phyloP scores from a whole-genome alignment of 2,888 invertebrate species.

The Herminia tarsipennalis region DNA sequence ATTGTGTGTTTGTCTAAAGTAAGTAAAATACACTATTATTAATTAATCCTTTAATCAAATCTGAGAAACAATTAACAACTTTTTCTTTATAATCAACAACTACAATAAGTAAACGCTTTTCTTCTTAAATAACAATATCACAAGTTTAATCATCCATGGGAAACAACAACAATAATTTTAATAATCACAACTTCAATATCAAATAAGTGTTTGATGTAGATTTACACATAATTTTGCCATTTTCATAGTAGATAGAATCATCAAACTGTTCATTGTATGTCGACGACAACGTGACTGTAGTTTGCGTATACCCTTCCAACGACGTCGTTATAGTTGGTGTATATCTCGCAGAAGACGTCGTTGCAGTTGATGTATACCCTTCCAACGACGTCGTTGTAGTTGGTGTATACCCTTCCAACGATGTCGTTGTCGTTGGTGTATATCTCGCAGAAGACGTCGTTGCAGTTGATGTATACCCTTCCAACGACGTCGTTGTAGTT shows the following conservation, averaged over 20 bases:
- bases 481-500: too few species aligned
- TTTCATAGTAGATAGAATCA: conserved; percentile 21
- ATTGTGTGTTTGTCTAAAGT: conserved; percentile 18
- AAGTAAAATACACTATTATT: conserved; percentile 18
- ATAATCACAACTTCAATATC: conserved; percentile 15
- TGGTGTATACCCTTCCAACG: conserved; percentile 13
- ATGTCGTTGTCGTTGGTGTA: too few species aligned
- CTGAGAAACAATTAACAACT: conserved; percentile 17
- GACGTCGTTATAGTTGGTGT: too few species aligned
- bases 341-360: too few species aligned
- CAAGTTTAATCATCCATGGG: conserved; percentile 17
- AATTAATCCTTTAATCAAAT: conserved; percentile 17
- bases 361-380: conserved; percentile 11
- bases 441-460: too few species aligned
- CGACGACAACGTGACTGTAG: conserved; percentile 12
- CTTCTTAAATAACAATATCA: conserved; percentile 19
- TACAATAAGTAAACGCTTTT: conserved; percentile 15
- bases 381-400: conserved; percentile 14
- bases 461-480: too few species aligned
- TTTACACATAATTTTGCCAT: conserved; percentile 21
- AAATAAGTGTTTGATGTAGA: conserved; percentile 18
- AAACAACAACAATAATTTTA: conserved; percentile 17
- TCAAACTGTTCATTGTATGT: conserved; percentile 19
- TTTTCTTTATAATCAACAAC: conserved; percentile 13
- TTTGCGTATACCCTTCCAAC: conserved; percentile 15